Evolutionary conservation across 2,113 vertebrate genomes (phyloP).

Genomic region (Chascanopsetta lugubris): DNA sequence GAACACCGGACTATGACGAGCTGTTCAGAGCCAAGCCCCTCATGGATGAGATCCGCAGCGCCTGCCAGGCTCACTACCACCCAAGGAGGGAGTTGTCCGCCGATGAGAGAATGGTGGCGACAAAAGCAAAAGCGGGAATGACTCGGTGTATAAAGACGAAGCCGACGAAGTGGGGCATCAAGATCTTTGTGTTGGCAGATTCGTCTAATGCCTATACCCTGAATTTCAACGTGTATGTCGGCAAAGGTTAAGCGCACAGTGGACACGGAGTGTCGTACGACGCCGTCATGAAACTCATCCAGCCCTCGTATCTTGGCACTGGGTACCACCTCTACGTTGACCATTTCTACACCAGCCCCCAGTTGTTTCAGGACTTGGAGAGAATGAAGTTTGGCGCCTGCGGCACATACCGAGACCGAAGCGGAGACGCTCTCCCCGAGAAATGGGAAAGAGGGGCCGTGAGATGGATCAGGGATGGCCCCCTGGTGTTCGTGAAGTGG

Average conservation of each 20-base stretch:
- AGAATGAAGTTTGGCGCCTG: conserved; percentile 57
- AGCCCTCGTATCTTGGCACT: conserved; percentile 57
- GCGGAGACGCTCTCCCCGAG: conserved; percentile 48
- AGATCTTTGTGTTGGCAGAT: conserved; percentile 73
- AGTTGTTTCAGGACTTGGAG: conserved; percentile 55
- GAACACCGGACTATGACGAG: conserved; percentile 49
- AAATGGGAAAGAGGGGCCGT: conserved; percentile 36
- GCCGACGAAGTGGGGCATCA: conserved; percentile 68
- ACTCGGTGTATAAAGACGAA: conserved; percentile 67
- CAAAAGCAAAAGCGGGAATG: conserved; percentile 49
- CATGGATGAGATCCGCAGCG: conserved; percentile 61
- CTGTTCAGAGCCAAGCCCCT: conserved; percentile 68
- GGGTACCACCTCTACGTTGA: conserved; percentile 74
- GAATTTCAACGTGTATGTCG: conserved; percentile 70
- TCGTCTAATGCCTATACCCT: conserved; percentile 62
- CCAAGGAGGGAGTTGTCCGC: conserved; percentile 66
- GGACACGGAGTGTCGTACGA: conserved; percentile 57
- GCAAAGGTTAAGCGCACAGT: conserved; percentile 39
- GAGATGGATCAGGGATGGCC: conserved; percentile 54
- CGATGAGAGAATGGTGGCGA: conserved; percentile 72
- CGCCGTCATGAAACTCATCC: conserved; percentile 63
- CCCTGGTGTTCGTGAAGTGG: conserved; percentile 64
- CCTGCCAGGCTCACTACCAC: conserved; percentile 65
- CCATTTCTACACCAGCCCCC: conserved; percentile 69
- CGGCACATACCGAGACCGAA: conserved; percentile 49